A percentile compares a stretch with the other conserved stretches of the same genome.
Conservation (phyloP, 2,113 vertebrate species). For the Rhea americana region DNA sequence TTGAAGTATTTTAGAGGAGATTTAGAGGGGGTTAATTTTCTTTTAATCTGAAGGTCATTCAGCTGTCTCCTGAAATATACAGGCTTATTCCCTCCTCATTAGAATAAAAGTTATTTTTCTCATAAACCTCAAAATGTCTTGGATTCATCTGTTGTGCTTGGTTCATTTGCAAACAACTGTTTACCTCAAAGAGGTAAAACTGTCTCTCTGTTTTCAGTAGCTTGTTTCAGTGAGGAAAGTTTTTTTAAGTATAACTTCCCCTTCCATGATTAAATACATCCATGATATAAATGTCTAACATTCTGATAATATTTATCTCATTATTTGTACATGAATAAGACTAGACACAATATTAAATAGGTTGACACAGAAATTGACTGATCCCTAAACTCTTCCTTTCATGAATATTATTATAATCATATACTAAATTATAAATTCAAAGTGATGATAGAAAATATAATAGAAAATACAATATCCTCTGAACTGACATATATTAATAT, state of each 20-base stretch:
- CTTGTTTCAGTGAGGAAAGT: not conserved
- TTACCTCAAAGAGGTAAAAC: not conserved
- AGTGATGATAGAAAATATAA: not conserved
- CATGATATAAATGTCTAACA: not conserved
- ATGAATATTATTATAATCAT: not conserved
- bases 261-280: not conserved
- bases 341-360: not conserved
- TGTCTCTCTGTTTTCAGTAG: not conserved
- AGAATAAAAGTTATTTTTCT: not conserved
- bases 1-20: not conserved
- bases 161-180: not conserved
- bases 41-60: not conserved
- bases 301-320: not conserved
- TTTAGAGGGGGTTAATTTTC: not conserved
- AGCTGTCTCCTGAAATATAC: not conserved
- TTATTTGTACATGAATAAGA: not conserved
- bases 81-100: not conserved
- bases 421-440: not conserved
- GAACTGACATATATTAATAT: not conserved
- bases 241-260: not conserved
- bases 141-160: not conserved
- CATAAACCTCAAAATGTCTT: not conserved
- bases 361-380: not conserved
- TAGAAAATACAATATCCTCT: not conserved
- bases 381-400: not conserved